These are phyloP conservation scores for Andrena bicolor DNA, from an alignment of 2,888 invertebrate species.

Conservation along the genomic window DNA sequence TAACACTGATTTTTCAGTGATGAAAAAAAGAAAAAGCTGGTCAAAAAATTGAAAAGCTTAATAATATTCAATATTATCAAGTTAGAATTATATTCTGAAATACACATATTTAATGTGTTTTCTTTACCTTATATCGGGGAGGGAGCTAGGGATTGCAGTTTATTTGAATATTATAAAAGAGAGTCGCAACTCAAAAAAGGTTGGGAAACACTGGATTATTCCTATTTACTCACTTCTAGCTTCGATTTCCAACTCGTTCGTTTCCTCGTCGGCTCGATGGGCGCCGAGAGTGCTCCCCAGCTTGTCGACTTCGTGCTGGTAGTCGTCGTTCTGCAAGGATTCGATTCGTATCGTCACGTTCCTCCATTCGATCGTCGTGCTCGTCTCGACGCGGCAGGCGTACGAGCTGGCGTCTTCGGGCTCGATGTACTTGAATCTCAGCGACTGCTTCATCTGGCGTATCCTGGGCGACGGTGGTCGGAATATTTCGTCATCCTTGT, in stretches of 20 bases:
- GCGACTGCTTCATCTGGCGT: conserved; percentile 73
- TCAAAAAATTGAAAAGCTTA: too few relatives aligned
- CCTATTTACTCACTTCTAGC: conserved; percentile 74
- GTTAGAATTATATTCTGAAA: too few relatives aligned
- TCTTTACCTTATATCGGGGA: too few relatives aligned
- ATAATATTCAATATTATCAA: too few relatives aligned
- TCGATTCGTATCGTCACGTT: conserved; percentile 78
- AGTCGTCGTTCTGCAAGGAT: conserved; percentile 75
- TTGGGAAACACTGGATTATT: too few relatives aligned
- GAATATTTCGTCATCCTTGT: conserved; percentile 76
- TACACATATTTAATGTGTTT: too few relatives aligned
- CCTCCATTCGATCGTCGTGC: conserved; percentile 74
- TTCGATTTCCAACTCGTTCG: conserved; percentile 80
- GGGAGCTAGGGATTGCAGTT: too few relatives aligned
- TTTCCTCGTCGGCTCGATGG: conserved; percentile 79
- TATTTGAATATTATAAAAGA: too few relatives aligned
- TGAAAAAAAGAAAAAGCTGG: too few relatives aligned
- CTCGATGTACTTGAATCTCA: conserved; percentile 76
- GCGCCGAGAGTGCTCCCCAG: conserved; percentile 73
- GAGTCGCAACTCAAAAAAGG: too few relatives aligned
- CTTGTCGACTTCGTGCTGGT: conserved; percentile 74
- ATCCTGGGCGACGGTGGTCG: conserved; percentile 67
- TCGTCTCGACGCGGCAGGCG: conserved; percentile 73
- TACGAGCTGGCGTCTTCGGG: conserved; percentile 79
- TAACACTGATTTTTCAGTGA: too few relatives aligned